Percentiles rank a stretch among this genome's conserved stretches.
phyloP scores from a whole-genome alignment of 2,113 vertebrate species.

The Triplophysa siluroides region DNA sequence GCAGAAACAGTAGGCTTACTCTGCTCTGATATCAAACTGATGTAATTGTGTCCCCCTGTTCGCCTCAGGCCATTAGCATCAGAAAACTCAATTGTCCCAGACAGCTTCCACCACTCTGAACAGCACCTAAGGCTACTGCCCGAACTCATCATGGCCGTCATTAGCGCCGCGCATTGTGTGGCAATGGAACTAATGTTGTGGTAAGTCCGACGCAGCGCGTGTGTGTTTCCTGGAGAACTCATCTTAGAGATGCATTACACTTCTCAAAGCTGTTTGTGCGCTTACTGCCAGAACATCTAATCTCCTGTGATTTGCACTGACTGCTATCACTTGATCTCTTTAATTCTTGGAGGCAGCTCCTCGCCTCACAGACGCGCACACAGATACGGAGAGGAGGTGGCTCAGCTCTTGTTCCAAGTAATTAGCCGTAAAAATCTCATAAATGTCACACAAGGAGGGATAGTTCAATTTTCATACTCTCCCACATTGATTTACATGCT shows the following conservation, averaged over 20 bases:
- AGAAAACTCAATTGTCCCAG: slow-evolving; percentile 21
- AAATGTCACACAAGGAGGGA: slow-evolving; percentile 6
- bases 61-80: slow-evolving; percentile 22
- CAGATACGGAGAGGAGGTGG: not conserved
- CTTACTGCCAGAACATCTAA: slow-evolving; percentile 1
- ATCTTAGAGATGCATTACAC: not conserved
- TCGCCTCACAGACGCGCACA: not conserved
- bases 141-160: slow-evolving; percentile 33
- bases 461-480: not conserved
- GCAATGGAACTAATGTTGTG: slow-evolving; percentile 18
- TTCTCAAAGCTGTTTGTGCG: not conserved
- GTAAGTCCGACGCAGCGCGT: not conserved
- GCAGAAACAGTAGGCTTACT: not conserved
- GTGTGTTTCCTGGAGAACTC: not conserved
- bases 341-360: slow-evolving; percentile 24
- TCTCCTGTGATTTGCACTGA: slow-evolving; percentile 18
- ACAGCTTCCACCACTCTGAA: slow-evolving; percentile 33
- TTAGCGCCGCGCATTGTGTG: slow-evolving; percentile 34
- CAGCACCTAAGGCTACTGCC: slow-evolving; percentile 18
- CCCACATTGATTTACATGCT: slow-evolving; percentile 21
- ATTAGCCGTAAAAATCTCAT: slow-evolving; percentile 40
- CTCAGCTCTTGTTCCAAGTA: slow-evolving; percentile 39
- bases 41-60: not conserved
- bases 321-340: slow-evolving; percentile 27
- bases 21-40: slow-evolving; percentile 13